Evolutionary conservation across 2,888 invertebrate species (phyloP), one percentile per base, ranked within the genome.

Genomic region (Pediacus dermestoides): DNA sequence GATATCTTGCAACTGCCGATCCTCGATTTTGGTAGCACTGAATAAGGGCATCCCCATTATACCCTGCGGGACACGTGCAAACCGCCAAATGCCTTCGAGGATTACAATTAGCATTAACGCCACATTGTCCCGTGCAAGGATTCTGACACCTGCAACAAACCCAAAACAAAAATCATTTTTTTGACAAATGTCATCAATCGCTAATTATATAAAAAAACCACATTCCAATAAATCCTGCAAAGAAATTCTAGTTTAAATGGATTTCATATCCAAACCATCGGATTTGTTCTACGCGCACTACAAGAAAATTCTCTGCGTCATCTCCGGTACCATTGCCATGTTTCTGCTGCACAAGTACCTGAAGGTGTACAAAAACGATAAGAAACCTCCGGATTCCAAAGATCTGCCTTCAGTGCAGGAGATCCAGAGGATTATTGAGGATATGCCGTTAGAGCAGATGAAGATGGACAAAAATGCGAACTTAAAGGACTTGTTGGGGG

Each of bases 111-210:
- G 88, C 88, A 10, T 81, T 84, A 0, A 79, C 70, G 4, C 87
- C 88, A 57, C 89, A 89, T 64, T 87, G 85, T 39, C 84, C 83
- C 22, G 80, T 75, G 58, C 88, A 88, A 0, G 87, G 87, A 68
- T 86, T 73, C 41, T 66, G 67, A 42, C 77, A 77, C 14, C 68
- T 69, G 38, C 1, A 26, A 32, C 10, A 28, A 28, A 28, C 10
- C 10, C n/a, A n/a, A n/a, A n/a, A n/a, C n/a, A n/a, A n/a, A n/a
- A n/a, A n/a, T n/a, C n/a, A n/a, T n/a, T n/a, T n/a, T n/a, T n/a
- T 16, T 27, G 34, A 27, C 15, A 34, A 26, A 31, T 37, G 37
- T 16, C 31, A 37, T 15, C 25, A 30, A 10, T 15, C n/a, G 16
- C 10, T 7, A 12, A 23, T 15, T 15, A 16, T 21, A n/a, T 14